Base-by-base conservation (phyloP, 1,140 invertebrate species). In the Papilio glaucus region DNA sequence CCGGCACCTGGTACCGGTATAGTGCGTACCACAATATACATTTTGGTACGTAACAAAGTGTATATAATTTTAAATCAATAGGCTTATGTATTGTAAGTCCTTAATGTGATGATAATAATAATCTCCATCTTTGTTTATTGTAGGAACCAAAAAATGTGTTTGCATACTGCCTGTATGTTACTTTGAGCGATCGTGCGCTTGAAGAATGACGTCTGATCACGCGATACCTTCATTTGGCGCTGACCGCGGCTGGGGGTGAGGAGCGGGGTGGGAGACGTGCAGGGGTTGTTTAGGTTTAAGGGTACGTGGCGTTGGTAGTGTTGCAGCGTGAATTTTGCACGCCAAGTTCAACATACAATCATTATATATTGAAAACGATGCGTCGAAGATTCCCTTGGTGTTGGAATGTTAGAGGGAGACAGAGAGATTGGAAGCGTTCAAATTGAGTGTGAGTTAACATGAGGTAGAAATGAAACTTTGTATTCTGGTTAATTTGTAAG, bases 221-320 rank as follows among this genome's bases (percentile, higher is more conserved):
- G 89, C 89, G 86, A 91, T 90, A 75, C 74, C 81, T 81, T 89
- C 89, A 85, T 91, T 90, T 91, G 77, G 73, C 21, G 42, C 75
- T 85, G 80, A 80, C 81, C 84, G 74, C 72, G 76, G 57, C 45
- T 60, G 62, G 65, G 67, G 45, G 75, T 68, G 49, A 38, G 81
- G 78, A 26, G 0, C 76, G 7, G 21, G 60, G 26, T 26, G 26
- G 26, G 60, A 9, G 49, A 57, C 45, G 49, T 26, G 45, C 49
- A 57, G 29, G 60, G 45, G 29, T 61, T 33, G 60, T 37, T 61
- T 61, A 57, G 60, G 24, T 61, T 61, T 61, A 29, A 37, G 62
- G 62, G 62, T 39, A 38, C 29, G 33, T 37, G 4, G 62, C 33
- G 33, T 12, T 62, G 33, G 29, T 33, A 33, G 18, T 39, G 62